These are phyloP conservation scores for Drosophila hydei DNA, from an alignment of 1,140 invertebrate species.

Conservation along the genomic window DNA sequence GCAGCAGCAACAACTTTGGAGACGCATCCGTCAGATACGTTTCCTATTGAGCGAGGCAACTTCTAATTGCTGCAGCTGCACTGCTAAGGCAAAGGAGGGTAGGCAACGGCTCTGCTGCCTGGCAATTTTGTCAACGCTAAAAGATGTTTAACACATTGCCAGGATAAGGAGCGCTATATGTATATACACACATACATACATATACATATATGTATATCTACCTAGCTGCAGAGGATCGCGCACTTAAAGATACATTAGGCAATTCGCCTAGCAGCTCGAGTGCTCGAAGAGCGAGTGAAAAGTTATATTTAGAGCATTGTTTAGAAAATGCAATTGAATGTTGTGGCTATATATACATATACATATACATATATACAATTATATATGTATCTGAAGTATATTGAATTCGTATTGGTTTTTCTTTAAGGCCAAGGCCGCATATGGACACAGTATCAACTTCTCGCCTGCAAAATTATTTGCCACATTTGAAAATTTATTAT, in stretches of 20 bases:
- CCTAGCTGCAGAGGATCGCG: constrained; percentile 7
- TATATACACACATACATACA: background rate
- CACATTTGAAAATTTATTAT: constrained; percentile 37
- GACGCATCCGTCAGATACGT: constrained; percentile 72
- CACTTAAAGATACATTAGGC: constrained; percentile 39
- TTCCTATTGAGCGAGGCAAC: constrained; percentile 56
- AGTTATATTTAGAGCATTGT: constrained; percentile 10
- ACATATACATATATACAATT: background rate
- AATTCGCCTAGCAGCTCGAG: constrained; percentile 11
- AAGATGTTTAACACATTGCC: constrained; percentile 80
- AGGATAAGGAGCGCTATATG: constrained; percentile 15
- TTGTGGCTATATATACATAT: background rate
- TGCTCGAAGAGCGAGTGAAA: background rate
- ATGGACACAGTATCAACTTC: background rate
- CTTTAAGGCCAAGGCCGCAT: constrained; percentile 43
- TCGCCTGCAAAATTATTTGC: constrained; percentile 2
- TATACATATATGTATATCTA: background rate
- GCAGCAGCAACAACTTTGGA: constrained; percentile 32
- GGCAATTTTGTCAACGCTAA: constrained; percentile 78
- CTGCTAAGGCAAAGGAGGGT: constrained; percentile 16
- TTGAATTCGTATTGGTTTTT: constrained; percentile 7
- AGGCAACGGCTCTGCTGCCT: constrained; percentile 19
- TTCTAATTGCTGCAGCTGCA: constrained; percentile 77
- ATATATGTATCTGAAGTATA: constrained; percentile 3
- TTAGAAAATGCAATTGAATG: constrained; percentile 27